phyloP scores from a whole-genome alignment of 2,797 vertebrate genomes.

The Prionace glauca region DNA sequence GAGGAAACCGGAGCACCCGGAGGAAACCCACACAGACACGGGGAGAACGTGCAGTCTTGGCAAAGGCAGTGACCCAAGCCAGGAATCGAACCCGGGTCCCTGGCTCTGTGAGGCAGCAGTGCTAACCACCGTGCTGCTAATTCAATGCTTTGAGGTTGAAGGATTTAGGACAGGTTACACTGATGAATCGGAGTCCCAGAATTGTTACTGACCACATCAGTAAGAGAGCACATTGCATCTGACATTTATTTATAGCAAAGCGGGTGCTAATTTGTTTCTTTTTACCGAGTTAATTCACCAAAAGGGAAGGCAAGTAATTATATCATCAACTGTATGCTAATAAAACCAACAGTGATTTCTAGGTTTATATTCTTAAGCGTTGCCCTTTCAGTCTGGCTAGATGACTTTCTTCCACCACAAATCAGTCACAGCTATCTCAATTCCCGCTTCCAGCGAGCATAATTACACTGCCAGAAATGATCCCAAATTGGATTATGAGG shows the following conservation, averaged over 20 bases:
- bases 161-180: not conserved
- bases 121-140: not conserved
- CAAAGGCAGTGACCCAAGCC: too few relatives aligned
- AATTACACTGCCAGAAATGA: not conserved
- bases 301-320: not conserved
- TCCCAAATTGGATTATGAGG: slow-evolving; percentile 14
- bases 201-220: not conserved
- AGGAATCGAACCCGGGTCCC: too few relatives aligned
- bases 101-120: too few relatives aligned
- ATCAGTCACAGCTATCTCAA: not conserved
- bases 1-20: too few relatives aligned
- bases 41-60: too few relatives aligned
- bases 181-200: not conserved
- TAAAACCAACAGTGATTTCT: not conserved
- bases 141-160: not conserved
- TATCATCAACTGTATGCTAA: not conserved
- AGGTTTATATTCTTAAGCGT: not conserved
- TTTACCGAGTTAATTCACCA: not conserved
- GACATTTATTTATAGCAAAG: not conserved
- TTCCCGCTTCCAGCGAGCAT: not conserved
- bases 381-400: not conserved
- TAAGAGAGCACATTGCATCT: not conserved
- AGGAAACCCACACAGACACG: too few relatives aligned
- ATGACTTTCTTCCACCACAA: not conserved
- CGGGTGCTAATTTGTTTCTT: not conserved